Base-by-base conservation (phyloP, 2,888 invertebrate species). In the Calameuta filiformis region DNA sequence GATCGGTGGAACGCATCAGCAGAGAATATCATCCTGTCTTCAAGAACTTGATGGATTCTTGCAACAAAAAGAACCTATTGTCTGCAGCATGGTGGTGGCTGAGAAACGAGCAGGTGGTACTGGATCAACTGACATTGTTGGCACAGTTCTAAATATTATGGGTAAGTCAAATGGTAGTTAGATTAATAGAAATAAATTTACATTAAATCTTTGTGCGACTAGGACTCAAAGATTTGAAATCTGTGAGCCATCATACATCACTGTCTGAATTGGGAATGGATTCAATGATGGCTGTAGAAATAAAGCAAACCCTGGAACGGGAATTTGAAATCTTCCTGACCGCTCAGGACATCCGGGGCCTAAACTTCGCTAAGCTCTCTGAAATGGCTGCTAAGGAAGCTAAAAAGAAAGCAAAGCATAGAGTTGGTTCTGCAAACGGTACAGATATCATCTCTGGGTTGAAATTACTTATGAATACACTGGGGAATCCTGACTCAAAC, bases 251-350 rank as follows among this genome's bases (percentile, higher is more conserved):
- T 80, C 94, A 95, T 87, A 94, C 95, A 1, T 94, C 95, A 0
- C 92, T 99, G 2, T 96, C 97, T 1, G 98, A 99, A 90, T 93
- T 99, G 82, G 99, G 99, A 68, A 96, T 99, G 95, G 98, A 99
- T 92, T 98, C 98, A 1, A 95, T 99, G 93, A 98, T 98, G 97
- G 97, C 97, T 0, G 97, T 98, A 0, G 98, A 99, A 92, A 97
- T 99, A 84, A 98, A 98, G 86, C 98, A 98, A 92, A 96, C 96
- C 0, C 91, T 98, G 2, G 98, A 98, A 90, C 93, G 97, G 85
- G 97, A 98, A 89, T 98, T 96, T 89, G 98, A 98, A 88, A 92
- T 98, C 77, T 95, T 95, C 89, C 92, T 99, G 4, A 95, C 97
- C 0, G 95, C 97, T 9, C 96, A 97, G 88, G 98, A 98, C 84